Conservation (phyloP, 2,888 invertebrate genomes). For the Pediacus dermestoides region DNA sequence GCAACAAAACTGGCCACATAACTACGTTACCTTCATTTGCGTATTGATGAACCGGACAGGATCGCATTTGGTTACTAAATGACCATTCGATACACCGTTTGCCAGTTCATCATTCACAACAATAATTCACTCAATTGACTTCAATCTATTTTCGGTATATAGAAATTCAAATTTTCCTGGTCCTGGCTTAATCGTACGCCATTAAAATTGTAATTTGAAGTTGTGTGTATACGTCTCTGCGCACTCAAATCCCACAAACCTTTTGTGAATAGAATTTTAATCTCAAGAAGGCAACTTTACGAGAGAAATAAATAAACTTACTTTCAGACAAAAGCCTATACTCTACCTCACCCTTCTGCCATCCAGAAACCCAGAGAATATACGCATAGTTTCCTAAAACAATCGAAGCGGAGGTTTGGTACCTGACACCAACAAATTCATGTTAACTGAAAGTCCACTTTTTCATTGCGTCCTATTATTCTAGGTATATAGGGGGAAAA, state of each 20-base stretch:
- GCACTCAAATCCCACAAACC: slow-evolving; percentile 5
- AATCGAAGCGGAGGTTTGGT: no score
- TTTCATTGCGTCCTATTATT: no score
- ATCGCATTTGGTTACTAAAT: slow-evolving; percentile 21
- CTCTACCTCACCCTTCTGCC: no score
- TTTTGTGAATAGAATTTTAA: slow-evolving; percentile 6
- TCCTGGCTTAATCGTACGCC: no score
- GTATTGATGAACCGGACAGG: slow-evolving; percentile 21
- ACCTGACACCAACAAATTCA: no score
- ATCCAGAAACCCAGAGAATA: no score
- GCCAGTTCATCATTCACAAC: slow-evolving; percentile 19
- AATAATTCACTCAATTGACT: slow-evolving; percentile 17
- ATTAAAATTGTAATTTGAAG: no score
- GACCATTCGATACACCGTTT: slow-evolving; percentile 21
- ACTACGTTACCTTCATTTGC: slow-evolving; percentile 20
- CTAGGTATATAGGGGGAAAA: no score
- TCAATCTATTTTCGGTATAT: slow-evolving; percentile 10
- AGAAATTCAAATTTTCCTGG: slow-evolving; percentile 15
- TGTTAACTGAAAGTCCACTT: no score
- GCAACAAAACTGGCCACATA: slow-evolving; percentile 17
- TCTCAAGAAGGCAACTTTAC: slow-evolving; percentile 5
- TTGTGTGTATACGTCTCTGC: no score
- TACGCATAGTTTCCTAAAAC: no score
- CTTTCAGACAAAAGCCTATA: slow-evolving; percentile 2
- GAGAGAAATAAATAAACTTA: slow-evolving; percentile 6